phyloP scores from a whole-genome alignment of 2,888 invertebrate genomes.

The Stramonita haemastoma region DNA sequence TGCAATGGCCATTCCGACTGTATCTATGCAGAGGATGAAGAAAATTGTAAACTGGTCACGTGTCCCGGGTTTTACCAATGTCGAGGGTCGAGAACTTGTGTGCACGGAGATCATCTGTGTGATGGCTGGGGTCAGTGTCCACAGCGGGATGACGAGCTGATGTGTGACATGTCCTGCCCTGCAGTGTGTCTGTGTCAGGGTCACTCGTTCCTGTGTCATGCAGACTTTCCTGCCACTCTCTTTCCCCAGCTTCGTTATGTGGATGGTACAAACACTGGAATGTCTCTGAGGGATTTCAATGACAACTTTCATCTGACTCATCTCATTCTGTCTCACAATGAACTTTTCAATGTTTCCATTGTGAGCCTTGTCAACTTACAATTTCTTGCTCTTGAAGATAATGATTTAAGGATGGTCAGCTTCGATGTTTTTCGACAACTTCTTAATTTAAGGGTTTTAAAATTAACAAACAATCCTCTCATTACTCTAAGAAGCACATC shows the following conservation, averaged over 20 bases:
- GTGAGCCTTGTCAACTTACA: not conserved
- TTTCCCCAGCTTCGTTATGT: not conserved
- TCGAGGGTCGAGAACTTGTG: not conserved
- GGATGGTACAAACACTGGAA: not conserved
- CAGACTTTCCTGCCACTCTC: not conserved
- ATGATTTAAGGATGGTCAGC: not conserved
- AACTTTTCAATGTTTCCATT: not conserved
- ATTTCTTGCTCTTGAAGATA: not conserved
- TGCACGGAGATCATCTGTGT: conserved; percentile 16
- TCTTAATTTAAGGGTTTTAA: not conserved
- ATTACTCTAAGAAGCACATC: not conserved
- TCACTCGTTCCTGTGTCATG: not conserved
- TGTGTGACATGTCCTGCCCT: not conserved
- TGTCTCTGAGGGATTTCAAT: not conserved
- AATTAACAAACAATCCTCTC: not conserved
- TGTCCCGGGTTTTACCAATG: conserved; percentile 24
- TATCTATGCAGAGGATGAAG: not conserved
- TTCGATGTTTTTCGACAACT: not conserved
- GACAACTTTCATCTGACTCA: not conserved
- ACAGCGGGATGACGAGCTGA: not conserved
- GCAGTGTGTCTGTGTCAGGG: conserved; percentile 12
- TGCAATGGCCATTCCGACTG: not conserved
- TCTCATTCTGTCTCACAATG: not conserved
- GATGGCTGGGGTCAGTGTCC: conserved; percentile 23
- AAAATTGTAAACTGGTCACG: not conserved